phyloP scores from a whole-genome alignment of 2,113 vertebrate genomes.

The Forbesichthys agassizii region DNA sequence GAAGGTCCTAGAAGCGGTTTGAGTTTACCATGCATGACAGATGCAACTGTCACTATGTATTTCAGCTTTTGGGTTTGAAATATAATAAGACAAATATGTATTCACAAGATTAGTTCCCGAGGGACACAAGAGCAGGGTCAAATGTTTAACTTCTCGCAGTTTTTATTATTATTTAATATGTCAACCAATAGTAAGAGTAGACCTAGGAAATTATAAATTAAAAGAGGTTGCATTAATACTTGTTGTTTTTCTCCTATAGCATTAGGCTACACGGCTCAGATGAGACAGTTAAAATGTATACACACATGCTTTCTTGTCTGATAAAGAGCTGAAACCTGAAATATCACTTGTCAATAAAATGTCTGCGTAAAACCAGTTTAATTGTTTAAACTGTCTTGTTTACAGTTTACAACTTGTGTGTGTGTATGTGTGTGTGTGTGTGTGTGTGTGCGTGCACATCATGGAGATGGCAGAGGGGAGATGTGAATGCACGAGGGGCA shows the following conservation, averaged over 20 bases:
- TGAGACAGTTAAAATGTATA: slow-evolving; percentile 4
- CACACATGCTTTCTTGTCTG: background rate
- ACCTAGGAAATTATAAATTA: background rate
- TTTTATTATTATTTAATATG: background rate
- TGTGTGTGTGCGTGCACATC: slow-evolving; percentile 1
- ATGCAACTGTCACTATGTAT: slow-evolving; percentile 32
- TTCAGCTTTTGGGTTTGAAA: slow-evolving; percentile 22
- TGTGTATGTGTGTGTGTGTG: slow-evolving; percentile 10
- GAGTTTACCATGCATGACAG: slow-evolving; percentile 26
- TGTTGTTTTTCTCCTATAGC: background rate
- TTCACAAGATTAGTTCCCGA: slow-evolving; percentile 21
- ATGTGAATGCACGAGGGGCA: background rate
- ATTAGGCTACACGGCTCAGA: background rate
- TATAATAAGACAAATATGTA: slow-evolving; percentile 17
- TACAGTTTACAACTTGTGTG: background rate
- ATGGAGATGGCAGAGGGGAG: background rate
- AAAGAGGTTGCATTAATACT: background rate
- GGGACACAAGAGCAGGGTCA: background rate
- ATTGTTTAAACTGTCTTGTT: slow-evolving; percentile 1
- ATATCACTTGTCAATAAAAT: slow-evolving; percentile 32
- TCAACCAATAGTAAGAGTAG: background rate
- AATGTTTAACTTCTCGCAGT: background rate
- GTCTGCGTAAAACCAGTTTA: background rate
- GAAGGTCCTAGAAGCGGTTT: slow-evolving; percentile 21
- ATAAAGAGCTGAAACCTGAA: slow-evolving; percentile 12